Conservation (phyloP, 2,797 vertebrate species). For the Myotis pilosus region DNA sequence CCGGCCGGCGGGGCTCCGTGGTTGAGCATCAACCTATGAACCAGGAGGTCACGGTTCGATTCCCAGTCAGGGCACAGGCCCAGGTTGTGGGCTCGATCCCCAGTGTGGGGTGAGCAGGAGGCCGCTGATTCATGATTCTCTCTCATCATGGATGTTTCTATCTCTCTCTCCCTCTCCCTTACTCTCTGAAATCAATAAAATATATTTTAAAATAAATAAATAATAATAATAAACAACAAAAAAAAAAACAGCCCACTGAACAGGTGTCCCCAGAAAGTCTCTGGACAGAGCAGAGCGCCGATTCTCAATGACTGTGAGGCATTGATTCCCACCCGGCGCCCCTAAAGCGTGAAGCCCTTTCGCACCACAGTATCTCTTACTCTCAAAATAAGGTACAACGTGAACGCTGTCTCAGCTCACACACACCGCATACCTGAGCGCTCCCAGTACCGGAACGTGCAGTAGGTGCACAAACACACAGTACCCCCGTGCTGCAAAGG, state of each 20-base stretch:
- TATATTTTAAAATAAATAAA: too few species aligned
- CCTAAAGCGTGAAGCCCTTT: not conserved
- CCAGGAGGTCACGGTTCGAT: too few species aligned
- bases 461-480: conserved; percentile 12
- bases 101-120: too few species aligned
- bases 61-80: too few species aligned
- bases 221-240: too few species aligned
- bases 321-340: not conserved
- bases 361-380: conserved; percentile 7
- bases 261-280: not conserved
- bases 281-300: not conserved
- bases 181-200: too few species aligned
- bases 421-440: conserved; percentile 38
- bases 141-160: too few species aligned
- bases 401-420: conserved; percentile 35
- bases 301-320: not conserved
- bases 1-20: too few species aligned
- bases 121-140: too few species aligned
- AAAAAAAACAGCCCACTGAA: accelerated
- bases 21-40: too few species aligned
- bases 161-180: too few species aligned
- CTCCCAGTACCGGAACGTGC: not conserved
- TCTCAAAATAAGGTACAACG: conserved; percentile 31
- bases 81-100: too few species aligned
- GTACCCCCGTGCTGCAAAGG: conserved; percentile 61